Evolutionary conservation across 2,888 invertebrate species (phyloP), one percentile per base, ranked within the genome.

Genomic region (Agrotis puta): DNA sequence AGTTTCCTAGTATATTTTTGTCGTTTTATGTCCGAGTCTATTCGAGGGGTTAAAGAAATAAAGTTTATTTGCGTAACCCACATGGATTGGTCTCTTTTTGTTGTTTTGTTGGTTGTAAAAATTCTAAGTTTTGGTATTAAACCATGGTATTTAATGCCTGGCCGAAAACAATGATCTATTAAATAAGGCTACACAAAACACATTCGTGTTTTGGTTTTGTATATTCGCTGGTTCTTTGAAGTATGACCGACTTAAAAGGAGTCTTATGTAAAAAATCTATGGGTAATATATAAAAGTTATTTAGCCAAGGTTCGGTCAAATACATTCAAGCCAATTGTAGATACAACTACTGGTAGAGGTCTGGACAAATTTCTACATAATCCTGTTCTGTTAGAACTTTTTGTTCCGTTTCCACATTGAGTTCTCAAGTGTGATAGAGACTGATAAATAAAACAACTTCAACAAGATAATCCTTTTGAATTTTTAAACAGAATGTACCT

Each of bases 1-100:
- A 81, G 64, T 85, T 85, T 54, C 51, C 14, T 18, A 2, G 50
- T 64, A 65, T 67, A 54, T 61, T 48, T 39, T 63, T 54, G 47
- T 54, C 9, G 20, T 59, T 79, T 66, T 64, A 66, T 62, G 68
- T 18, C 13, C 1, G 18, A 2, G 33, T 3, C 4, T 48, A 27
- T 27, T 43, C 3, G 27, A 43, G 14, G 22, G 51, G 48, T 50
- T 33, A 20, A 47, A 48, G 47, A 53, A 43, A 62, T 74, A 77
- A 74, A 61, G 13, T 61, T 77, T 77, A 70, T 62, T 53, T 59
- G 13, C 0, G 14, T 33, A 54, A 54, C 20, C 27, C 51, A 24
- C 24, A n/a, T 51, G 20, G 3, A 9, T 20, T 24, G n/a, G 14
- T 20, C 5, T 39, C 27, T 45, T 62, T 62, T 24, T n/a, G 13